These are phyloP conservation scores for Sebastes kiyomatsui DNA, from an alignment of 2,797 vertebrate species.

Conservation along the genomic window DNA sequence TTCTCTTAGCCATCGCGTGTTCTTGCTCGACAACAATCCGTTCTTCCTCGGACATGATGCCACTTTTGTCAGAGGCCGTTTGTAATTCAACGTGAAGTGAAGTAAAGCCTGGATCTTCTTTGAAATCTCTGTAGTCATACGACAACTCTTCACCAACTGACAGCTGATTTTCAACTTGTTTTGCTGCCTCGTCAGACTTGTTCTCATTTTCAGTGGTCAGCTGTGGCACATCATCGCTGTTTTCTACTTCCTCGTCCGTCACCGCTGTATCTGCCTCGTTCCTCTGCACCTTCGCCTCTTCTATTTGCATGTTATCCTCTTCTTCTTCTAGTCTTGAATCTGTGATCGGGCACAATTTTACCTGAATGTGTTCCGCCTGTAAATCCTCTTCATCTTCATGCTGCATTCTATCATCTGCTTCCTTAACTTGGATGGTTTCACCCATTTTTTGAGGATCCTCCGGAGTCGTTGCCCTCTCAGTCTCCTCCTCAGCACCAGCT, in stretches of 20 bases:
- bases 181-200: neutral
- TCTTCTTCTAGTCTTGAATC: slow-evolving; percentile 1
- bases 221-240: neutral
- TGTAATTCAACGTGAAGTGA: neutral
- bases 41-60: neutral
- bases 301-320: neutral
- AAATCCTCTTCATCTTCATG: neutral
- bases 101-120: neutral
- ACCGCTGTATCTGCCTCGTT: neutral
- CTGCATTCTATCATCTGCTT: neutral
- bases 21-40: neutral
- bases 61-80: neutral
- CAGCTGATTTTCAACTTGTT: neutral
- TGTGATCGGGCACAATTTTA: neutral
- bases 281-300: neutral
- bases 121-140: neutral
- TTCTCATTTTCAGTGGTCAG: neutral
- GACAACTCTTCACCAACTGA: neutral
- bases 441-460: neutral
- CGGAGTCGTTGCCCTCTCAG: rapidly evolving
- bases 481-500: neutral
- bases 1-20: neutral
- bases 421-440: neutral
- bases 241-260: neutral
- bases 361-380: neutral